These are phyloP conservation scores for Florisuga fusca DNA, from an alignment of 2,797 vertebrate genomes.

Conservation along the genomic window DNA sequence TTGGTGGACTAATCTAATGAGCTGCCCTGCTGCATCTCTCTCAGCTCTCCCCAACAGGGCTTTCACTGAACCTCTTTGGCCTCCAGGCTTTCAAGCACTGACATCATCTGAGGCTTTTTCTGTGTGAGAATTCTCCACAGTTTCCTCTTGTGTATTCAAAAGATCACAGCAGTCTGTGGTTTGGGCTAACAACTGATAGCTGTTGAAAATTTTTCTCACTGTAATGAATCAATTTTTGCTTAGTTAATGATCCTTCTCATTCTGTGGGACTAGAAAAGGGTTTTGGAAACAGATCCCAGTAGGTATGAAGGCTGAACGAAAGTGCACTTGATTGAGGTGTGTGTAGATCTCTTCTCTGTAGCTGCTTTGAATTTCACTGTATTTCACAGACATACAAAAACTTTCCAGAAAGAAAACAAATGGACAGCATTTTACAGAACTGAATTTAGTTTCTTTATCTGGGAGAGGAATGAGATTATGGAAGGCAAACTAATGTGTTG, in stretches of 20 bases:
- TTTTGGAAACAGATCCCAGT: slow-evolving; percentile 6
- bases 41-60: not conserved
- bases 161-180: slow-evolving; percentile 25
- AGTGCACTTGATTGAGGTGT: not conserved
- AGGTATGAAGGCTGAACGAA: not conserved
- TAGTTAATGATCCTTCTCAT: slow-evolving; percentile 38
- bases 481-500: not conserved
- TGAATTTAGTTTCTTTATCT: slow-evolving; percentile 7
- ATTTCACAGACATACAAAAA: slow-evolving; percentile 2
- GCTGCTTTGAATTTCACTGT: slow-evolving; percentile 18
- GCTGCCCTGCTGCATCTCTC: not conserved
- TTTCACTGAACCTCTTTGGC: not conserved
- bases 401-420: slow-evolving; percentile 17
- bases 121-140: slow-evolving; percentile 6
- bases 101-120: not conserved
- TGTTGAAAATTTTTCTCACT: slow-evolving; percentile 17
- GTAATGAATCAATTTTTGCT: slow-evolving; percentile 35
- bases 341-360: not conserved
- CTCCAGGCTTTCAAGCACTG: slow-evolving; percentile 19
- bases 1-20: not conserved
- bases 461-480: not conserved
- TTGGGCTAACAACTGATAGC: slow-evolving; percentile 4
- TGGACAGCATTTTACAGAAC: not conserved
- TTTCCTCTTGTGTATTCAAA: slow-evolving; percentile 33
- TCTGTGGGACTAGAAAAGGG: not conserved